Evolutionary conservation across 2,888 invertebrate species (phyloP).

Genomic region (Apomyelois bistriatella): DNA sequence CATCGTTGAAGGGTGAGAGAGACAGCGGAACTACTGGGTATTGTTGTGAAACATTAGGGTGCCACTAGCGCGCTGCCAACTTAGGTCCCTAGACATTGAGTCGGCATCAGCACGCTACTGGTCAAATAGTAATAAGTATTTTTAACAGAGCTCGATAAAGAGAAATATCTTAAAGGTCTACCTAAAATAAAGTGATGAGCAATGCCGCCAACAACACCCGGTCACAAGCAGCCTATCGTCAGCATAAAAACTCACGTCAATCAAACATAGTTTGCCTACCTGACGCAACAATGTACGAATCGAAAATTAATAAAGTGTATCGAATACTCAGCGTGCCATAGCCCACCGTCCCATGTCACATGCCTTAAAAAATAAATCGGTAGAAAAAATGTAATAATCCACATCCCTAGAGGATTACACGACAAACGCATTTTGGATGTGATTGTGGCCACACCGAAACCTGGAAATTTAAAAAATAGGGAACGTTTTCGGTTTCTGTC

Average conservation of each 20-base stretch:
- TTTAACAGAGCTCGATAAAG: no score
- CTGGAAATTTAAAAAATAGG: conserved; percentile 48
- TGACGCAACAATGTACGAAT: conserved; percentile 50
- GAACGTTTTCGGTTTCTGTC: conserved; percentile 29
- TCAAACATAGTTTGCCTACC: conserved; percentile 26
- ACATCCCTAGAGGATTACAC: conserved; percentile 74
- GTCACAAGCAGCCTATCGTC: not conserved
- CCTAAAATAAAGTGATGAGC: no score
- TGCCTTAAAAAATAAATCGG: conserved; percentile 65
- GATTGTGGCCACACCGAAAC: conserved; percentile 72
- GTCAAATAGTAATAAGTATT: no score
- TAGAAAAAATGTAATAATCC: conserved; percentile 64
- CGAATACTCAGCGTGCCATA: conserved; percentile 33
- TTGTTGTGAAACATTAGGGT: no score
- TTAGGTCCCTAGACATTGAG: no score
- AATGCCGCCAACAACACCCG: no score
- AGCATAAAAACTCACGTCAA: conserved; percentile 22
- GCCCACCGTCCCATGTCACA: conserved; percentile 54
- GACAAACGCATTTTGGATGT: conserved; percentile 74
- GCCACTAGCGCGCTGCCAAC: no score
- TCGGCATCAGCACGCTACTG: no score
- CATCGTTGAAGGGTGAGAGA: no score
- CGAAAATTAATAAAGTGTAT: conserved; percentile 61
- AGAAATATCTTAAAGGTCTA: no score
- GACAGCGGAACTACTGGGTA: no score